Evolutionary conservation across 2,888 invertebrate species (phyloP).

Genomic region (Lutraria lutraria): DNA sequence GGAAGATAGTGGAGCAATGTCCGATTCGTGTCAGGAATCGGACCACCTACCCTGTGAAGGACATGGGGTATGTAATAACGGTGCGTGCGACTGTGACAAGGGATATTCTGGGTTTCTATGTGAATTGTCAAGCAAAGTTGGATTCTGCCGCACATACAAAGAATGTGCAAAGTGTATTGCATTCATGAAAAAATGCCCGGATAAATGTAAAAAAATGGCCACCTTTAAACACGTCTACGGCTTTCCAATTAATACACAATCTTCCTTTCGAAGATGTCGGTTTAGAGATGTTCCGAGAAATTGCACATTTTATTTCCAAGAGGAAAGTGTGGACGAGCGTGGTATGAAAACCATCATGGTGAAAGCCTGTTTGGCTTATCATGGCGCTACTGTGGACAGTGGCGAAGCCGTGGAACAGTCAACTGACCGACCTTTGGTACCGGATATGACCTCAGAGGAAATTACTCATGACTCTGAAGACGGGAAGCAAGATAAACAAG

Average conservation of each 20-base stretch:
- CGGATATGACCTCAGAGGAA: constrained; percentile 7
- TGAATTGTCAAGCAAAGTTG: constrained; percentile 36
- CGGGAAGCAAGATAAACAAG: background rate
- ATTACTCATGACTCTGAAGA: background rate
- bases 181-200: constrained; percentile 44
- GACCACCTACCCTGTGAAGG: constrained; percentile 51
- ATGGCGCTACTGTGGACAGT: background rate
- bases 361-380: constrained; percentile 48
- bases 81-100: constrained; percentile 47
- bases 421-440: constrained; percentile 12
- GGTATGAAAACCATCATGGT: constrained; percentile 53
- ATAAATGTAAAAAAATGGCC: constrained; percentile 37
- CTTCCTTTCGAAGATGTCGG: constrained; percentile 48
- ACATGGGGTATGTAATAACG: constrained; percentile 49
- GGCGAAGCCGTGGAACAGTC: background rate
- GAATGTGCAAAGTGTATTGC: constrained; percentile 62
- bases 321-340: constrained; percentile 22
- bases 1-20: no score
- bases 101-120: constrained; percentile 52
- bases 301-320: constrained; percentile 52
- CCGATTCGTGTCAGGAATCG: constrained; percentile 34
- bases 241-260: constrained; percentile 21
- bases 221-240: constrained; percentile 52
- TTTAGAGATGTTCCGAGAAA: constrained; percentile 31
- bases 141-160: constrained; percentile 57